Evolutionary conservation across 2,797 vertebrate species (phyloP).

Genomic region (Gymnocypris eckloni): DNA sequence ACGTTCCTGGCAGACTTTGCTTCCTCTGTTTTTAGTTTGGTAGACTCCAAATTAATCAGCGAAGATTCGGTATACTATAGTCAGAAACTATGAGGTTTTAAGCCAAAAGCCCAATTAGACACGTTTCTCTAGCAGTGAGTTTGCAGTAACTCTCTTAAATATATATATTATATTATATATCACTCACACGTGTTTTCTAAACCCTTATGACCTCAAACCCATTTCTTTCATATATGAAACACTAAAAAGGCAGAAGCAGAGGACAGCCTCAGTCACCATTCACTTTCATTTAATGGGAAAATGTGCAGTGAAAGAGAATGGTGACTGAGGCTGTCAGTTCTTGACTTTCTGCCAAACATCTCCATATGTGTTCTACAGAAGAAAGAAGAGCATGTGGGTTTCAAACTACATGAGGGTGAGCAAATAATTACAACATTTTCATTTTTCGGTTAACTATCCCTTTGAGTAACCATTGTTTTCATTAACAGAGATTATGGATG

Average conservation of each 20-base stretch:
- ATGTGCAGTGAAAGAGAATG: background rate
- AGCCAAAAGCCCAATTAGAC: background rate
- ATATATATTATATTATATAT: background rate
- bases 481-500: background rate
- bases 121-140: slow-evolving; percentile 5
- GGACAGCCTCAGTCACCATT: slow-evolving; percentile 17
- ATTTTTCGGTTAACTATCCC: background rate
- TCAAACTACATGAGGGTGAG: background rate
- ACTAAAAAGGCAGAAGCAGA: background rate
- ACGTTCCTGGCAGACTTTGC: slow-evolving; percentile 54
- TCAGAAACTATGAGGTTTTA: background rate
- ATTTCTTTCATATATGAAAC: background rate
- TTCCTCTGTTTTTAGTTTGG: slow-evolving; percentile 54
- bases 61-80: background rate
- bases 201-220: background rate
- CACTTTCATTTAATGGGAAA: slow-evolving; percentile 2
- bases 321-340: background rate
- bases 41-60: background rate
- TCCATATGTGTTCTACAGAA: background rate
- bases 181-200: background rate
- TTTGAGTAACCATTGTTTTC: background rate
- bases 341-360: background rate
- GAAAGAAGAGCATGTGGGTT: background rate
- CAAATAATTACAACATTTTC: background rate
- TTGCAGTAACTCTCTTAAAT: background rate